phyloP scores from a whole-genome alignment of 2,797 vertebrate genomes.

The Mus caroli region DNA sequence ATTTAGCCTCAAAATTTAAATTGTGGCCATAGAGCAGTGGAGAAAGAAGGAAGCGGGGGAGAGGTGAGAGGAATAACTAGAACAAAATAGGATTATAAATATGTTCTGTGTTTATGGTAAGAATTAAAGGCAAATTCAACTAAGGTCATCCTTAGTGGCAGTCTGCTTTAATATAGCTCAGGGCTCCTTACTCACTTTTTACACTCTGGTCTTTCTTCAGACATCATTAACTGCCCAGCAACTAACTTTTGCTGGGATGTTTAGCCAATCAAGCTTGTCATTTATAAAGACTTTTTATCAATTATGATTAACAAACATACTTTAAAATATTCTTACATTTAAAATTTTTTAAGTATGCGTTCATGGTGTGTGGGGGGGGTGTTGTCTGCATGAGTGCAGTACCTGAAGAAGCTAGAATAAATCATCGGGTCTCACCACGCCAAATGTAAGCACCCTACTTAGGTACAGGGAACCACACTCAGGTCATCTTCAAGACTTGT shows the following conservation, averaged over 20 bases:
- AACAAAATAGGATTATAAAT: slow-evolving; percentile 43
- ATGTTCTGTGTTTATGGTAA: slow-evolving; percentile 8
- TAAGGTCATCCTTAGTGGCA: not conserved
- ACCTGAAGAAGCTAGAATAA: not conserved
- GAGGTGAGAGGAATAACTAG: not conserved
- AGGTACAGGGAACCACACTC: not conserved
- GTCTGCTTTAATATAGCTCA: not conserved
- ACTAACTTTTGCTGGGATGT: not conserved
- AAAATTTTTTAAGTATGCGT: not conserved
- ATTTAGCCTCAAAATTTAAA: slow-evolving; percentile 44
- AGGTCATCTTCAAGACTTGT: not conserved
- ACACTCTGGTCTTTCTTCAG: not conserved
- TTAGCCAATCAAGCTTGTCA: not conserved
- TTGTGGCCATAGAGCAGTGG: slow-evolving; percentile 1
- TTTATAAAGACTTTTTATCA: slow-evolving; percentile 23
- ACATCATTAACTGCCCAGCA: not conserved
- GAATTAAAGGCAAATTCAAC: slow-evolving; percentile 58
- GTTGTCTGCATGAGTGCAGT: not conserved
- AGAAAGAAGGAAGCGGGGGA: not conserved
- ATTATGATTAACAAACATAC: not conserved
- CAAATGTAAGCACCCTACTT: not conserved
- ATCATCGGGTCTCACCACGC: not conserved
- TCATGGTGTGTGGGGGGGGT: not conserved
- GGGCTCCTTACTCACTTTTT: not conserved
- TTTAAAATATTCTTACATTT: not conserved